Evolutionary conservation across 2,113 vertebrate species (phyloP), one percentile per base, ranked within the genome.

Genomic region (Rhea pennata): DNA sequence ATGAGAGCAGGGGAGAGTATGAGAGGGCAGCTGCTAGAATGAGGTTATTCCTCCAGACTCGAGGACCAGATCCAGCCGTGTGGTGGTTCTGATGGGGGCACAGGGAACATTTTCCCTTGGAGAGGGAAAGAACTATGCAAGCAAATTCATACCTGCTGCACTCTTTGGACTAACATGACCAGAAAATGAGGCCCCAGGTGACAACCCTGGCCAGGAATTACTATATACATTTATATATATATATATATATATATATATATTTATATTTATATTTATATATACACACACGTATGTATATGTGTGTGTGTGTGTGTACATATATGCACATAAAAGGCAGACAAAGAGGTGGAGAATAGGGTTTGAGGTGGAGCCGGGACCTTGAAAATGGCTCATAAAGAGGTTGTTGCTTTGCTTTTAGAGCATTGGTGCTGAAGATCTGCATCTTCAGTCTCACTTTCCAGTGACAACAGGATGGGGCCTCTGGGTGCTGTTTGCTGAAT

Each of bases 401-500:
- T 22, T 40, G 16, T 24, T 54, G 53, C n/a, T 21, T 72, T 56
- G n/a, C 40, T 31, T 24, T 0, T 0, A 56, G 59, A 29, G 10
- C 39, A 14, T 2, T 10, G 27, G 15, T 56, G 29, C 56, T 44
- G 46, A 0, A 1, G 53, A 27, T 29, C 72, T 20, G 4, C 7
- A 6, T 29, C 72, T 73, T 83, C 59, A 87, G 12, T 33, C 40
- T 33, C 33, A 6, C 54, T 61, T 46, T n/a, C 59, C n/a, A 5
- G 12, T 12, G 9, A 22, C 33, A 66, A 36, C 29, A 67, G 59
- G 59, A 50, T 62, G 39, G 7, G 29, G 16, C 24, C n/a, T 83
- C 26, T 69, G 72, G 31, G 8, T 36, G 10, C 65, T 86, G 69
- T 27, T 46, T 65, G 44, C 16, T 65, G 36, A 76, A 53, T 2